Percentiles rank a stretch among this genome's conserved stretches.
phyloP scores from a whole-genome alignment of 2,888 invertebrate genomes.

The Drosophila bunnanda region DNA sequence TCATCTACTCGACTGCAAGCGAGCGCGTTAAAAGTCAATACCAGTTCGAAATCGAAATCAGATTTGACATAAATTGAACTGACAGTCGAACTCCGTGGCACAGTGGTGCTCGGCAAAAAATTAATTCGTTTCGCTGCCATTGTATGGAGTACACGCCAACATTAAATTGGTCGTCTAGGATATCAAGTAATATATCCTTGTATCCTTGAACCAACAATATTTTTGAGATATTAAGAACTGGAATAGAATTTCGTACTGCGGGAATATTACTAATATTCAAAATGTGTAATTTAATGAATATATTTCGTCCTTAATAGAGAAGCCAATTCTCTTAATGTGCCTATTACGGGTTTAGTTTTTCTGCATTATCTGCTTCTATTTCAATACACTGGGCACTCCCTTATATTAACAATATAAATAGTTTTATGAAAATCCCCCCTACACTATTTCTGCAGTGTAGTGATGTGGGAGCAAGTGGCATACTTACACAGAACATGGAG shows the following conservation, averaged over 20 bases:
- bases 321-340: too few species aligned
- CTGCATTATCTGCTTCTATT: not conserved
- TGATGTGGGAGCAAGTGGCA: slow-evolving; percentile 18
- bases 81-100: slow-evolving; percentile 41
- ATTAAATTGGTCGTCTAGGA: not conserved
- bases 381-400: not conserved
- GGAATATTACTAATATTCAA: not conserved
- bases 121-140: slow-evolving; percentile 70
- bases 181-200: not conserved
- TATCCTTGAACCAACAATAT: not conserved
- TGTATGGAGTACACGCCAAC: slow-evolving; percentile 23
- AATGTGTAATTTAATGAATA: not conserved
- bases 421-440: not conserved
- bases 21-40: slow-evolving; percentile 61
- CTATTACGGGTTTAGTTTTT: too few species aligned
- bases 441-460: slow-evolving; percentile 22
- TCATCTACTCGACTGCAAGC: slow-evolving; percentile 31
- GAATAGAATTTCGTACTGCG: too few species aligned
- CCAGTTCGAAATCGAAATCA: slow-evolving; percentile 68
- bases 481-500: slow-evolving; percentile 88
- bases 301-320: too few species aligned
- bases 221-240: not conserved
- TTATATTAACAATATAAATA: too few species aligned
- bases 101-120: slow-evolving; percentile 46
- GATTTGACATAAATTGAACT: slow-evolving; percentile 74